Evolutionary conservation across 2,888 invertebrate species (phyloP).

Genomic region (Ichneumoninae sp.): DNA sequence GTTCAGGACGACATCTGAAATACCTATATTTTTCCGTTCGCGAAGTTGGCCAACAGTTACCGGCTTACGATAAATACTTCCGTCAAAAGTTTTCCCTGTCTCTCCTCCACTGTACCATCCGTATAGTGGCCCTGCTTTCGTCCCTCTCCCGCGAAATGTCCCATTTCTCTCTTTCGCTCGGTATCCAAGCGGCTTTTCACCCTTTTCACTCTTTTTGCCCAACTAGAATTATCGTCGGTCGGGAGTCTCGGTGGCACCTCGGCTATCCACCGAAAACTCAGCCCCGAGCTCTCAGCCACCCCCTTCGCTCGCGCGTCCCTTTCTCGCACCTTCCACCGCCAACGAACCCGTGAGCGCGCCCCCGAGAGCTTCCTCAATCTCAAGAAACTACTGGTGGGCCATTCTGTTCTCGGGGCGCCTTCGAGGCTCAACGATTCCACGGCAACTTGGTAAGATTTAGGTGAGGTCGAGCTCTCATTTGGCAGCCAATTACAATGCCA

Average conservation of each 20-base stretch:
- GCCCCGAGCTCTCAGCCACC: slow-evolving; percentile 29
- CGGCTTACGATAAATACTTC: slow-evolving; percentile 63
- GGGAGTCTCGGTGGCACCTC: slow-evolving; percentile 59
- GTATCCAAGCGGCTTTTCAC: slow-evolving; percentile 35
- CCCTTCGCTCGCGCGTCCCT: slow-evolving; percentile 24
- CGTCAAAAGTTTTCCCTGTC: slow-evolving; percentile 56
- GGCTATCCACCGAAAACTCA: slow-evolving; percentile 28
- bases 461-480: slow-evolving; percentile 79
- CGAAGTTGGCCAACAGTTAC: slow-evolving; percentile 61
- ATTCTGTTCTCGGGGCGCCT: slow-evolving; percentile 66
- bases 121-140: slow-evolving; percentile 15
- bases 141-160: background rate
- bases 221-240: slow-evolving; percentile 62
- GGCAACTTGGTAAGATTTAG: slow-evolving; percentile 78
- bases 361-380: slow-evolving; percentile 61
- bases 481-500: slow-evolving; percentile 80
- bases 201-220: slow-evolving; percentile 50
- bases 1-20: slow-evolving; percentile 2
- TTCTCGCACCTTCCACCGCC: slow-evolving; percentile 21
- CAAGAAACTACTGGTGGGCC: slow-evolving; percentile 48
- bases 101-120: slow-evolving; percentile 38
- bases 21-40: slow-evolving; percentile 42
- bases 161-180: slow-evolving; percentile 7
- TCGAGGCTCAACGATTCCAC: slow-evolving; percentile 60
- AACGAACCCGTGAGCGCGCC: slow-evolving; percentile 31